Evolutionary conservation across 1,140 invertebrate species (phyloP), one percentile per base, ranked within the genome.

Genomic region (Melipona quadrifasciata): DNA sequence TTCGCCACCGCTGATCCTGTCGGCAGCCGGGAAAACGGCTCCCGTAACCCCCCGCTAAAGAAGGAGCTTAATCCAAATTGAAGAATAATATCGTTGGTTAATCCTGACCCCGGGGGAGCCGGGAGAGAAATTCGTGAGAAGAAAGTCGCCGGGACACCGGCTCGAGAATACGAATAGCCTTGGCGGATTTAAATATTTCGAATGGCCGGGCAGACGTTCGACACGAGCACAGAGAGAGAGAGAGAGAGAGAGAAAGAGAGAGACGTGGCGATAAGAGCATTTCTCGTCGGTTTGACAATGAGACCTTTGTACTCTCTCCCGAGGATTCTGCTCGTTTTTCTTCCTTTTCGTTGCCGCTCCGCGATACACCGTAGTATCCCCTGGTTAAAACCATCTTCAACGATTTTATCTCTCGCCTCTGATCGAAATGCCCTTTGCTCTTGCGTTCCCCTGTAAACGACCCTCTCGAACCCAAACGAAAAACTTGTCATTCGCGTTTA

Each of bases 81-180:
- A 90, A 90, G 88, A 90, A 90, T 90, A 90, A 90, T 90, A 90
- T 90, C 87, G 39, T 24, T 64, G 51, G 81, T 84, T 90, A 89
- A 90, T 90, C 85, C 82, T 68, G 31, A 55, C 27, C 68, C 70
- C 39, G 39, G 79, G 86, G 64, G 81, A 89, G 61, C 39, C 58
- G 14, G 6, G 0, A 0, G 6, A 24, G 77, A 58, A 65, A 72
- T 86, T 71, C 71, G 57, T 64, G 19, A 31, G 79, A 84, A 39
- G 78, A 70, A 81, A 70, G 68, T 70, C 76, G 61, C 31, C 47
- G 76, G 55, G 78, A 87, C 70, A 72, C 8, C 55, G 55, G 58
- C 58, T 39, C 51, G 61, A 53, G 19, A 47, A 79, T 82, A 55
- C 34, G 78, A 61, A 79, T n/a, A 47, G 65, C 73, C 34, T 61